A percentile compares a stretch with the other conserved stretches of the same genome.
Evolutionary conservation across 2,113 vertebrate genomes (phyloP).

Genomic region (Accipiter virgatus): DNA sequence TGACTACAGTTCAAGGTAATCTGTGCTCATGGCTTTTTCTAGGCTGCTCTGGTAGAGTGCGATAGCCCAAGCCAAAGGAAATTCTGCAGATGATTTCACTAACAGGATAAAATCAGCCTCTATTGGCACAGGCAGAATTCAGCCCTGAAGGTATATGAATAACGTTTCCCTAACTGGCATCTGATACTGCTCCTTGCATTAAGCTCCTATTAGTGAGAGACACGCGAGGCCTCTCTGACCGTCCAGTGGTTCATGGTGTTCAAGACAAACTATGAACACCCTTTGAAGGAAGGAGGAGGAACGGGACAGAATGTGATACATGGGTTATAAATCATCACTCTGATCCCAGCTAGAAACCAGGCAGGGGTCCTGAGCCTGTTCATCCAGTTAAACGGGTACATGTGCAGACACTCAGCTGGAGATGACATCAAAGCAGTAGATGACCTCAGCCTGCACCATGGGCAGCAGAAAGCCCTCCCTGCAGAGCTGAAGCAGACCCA

Average conservation of each 20-base stretch:
- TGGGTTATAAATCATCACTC: background rate
- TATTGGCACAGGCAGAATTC: background rate
- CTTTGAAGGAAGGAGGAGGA: background rate
- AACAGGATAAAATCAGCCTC: background rate
- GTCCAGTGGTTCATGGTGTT: rapidly evolving
- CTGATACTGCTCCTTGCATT: background rate
- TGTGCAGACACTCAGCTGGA: background rate
- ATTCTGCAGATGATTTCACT: background rate
- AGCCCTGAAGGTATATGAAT: background rate
- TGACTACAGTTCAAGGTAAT: background rate
- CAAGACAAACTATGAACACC: background rate
- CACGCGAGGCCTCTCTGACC: background rate
- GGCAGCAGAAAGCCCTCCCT: background rate
- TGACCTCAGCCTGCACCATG: background rate
- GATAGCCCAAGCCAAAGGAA: background rate
- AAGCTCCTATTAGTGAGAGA: rapidly evolving
- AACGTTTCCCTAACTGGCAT: background rate
- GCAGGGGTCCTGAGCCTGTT: background rate
- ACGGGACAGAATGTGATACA: background rate
- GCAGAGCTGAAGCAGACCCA: background rate
- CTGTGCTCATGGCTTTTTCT: background rate
- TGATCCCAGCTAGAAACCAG: background rate
- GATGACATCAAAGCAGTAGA: background rate
- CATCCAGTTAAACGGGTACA: background rate
- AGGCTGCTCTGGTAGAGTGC: background rate